Evolutionary conservation across 2,888 invertebrate genomes (phyloP), one percentile per base, ranked within the genome.

Genomic region (Lepeophtheirus nordmannii): DNA sequence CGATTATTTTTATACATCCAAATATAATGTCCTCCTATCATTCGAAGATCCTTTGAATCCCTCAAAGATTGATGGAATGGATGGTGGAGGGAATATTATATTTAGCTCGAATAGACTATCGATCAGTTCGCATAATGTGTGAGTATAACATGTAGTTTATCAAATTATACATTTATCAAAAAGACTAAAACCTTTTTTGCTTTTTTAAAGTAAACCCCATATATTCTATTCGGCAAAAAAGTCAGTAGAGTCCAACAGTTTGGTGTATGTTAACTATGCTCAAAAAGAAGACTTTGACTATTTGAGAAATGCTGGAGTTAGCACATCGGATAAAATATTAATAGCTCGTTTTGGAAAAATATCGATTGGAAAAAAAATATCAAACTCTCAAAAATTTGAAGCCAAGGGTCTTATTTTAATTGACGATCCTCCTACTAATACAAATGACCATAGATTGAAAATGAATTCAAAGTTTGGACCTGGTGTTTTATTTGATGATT

Each of bases 231-330:
- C 30, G 30, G 30, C 30, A 30, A 30, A 30, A 30, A 30, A 30
- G 30, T 30, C 30, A 30, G 30, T 30, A 30, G 30, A 30, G 30
- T 30, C 30, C 30, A 30, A 30, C 30, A 30, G 30, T 30, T 30
- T 30, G 30, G 30, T 62, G 1, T 62, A 62, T 62, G 62, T 17
- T 17, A 62, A 62, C 40, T 62, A 62, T 62, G 62, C 39, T 20
- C 39, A 46, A 12, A 5, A 22, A 20, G 10, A 58, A 17, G 62
- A 62, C 23, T 39, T 62, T n/a, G 40, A 38, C 1, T 39, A 20
- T n/a, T 41, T 62, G 17, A 40, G 17, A 40, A 30, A 10, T 12
- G 10, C 22, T 38, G 17, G 10, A 23, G 41, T n/a, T 17, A 12
- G 17, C 12, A 62, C 11, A 17, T 14, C 41, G 1, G 62, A 62